Evolutionary conservation across 2,113 vertebrate species (phyloP).

Genomic region (Gymnogyps californianus): DNA sequence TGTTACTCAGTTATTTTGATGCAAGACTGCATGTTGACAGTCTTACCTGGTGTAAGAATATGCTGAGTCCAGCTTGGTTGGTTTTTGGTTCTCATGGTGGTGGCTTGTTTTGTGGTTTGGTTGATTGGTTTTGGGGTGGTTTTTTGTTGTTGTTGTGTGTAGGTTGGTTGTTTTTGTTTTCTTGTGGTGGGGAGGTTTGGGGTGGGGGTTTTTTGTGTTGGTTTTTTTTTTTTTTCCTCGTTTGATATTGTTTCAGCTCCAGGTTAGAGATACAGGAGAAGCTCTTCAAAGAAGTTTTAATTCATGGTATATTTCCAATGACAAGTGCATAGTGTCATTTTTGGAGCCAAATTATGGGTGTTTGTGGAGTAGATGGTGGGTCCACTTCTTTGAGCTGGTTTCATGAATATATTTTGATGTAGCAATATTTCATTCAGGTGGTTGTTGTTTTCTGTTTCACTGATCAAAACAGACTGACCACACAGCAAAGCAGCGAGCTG

Average conservation of each 20-base stretch:
- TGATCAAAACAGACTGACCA: not conserved
- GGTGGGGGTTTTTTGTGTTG: not conserved
- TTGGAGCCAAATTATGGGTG: not conserved
- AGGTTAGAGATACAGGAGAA: not conserved
- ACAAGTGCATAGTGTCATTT: not conserved
- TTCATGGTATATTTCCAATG: not conserved
- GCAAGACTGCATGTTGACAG: not conserved
- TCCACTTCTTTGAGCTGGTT: not conserved
- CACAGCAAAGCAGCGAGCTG: not conserved
- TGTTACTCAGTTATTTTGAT: not conserved
- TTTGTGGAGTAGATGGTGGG: not conserved
- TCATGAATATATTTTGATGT: not conserved
- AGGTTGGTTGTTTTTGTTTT: not conserved
- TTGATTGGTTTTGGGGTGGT: not conserved
- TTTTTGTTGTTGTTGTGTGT: not conserved
- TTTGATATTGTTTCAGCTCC: not conserved
- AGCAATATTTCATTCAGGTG: not conserved
- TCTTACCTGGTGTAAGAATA: not conserved
- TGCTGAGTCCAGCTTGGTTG: not conserved
- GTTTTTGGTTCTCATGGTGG: not conserved
- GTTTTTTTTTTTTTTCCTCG: not conserved
- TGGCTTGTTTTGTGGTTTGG: not conserved
- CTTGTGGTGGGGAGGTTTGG: not conserved
- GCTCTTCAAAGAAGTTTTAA: not conserved
- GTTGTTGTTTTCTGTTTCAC: not conserved